Base-by-base conservation (phyloP, 2,113 vertebrate species). In the Sterrhoptilus dennistouni region DNA sequence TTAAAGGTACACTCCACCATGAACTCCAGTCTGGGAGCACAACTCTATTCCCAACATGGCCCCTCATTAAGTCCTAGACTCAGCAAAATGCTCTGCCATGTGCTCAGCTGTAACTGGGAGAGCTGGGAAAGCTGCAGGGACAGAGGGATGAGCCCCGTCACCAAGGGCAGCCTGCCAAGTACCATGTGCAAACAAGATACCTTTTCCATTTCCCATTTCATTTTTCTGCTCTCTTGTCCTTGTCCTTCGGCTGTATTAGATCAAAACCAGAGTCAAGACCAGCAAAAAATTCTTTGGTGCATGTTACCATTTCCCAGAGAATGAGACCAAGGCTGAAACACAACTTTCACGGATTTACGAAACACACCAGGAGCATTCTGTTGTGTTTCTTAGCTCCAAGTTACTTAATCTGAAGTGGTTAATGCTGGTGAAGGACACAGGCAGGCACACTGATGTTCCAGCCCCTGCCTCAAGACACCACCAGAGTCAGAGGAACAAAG, bases 191-290 rank as follows among this genome's bases (percentile, higher is more conserved):
- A 9, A 49, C 45, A 36, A 13, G 0, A 38, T 36, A 15, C 44
- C 50, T 45, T 42, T 8, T 25, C 64, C 42, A 19, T 0, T n/a
- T 20, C 5, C 64, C 92, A 83, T 82, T 94, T 89, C 72, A 91
- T 96, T 96, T 87, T 78, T 86, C 92, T 91, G 90, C 88, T 95
- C 95, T 69, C 72, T 40, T 89, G 69, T 27, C 83, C 83, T 83
- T 60, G 78, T 81, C 81, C 95, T 56, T 36, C 86, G 89, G 92
- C 96, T 84, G 45, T 3, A 53, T 42, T 54, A 44, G 74, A 85
- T 94, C 96, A 92, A 93, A 95, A 91, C 76, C 74, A 71, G 78
- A 72, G 90, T 84, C 83, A 13, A 40, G 63, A 63, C n/a, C 1
- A 56, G 40, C 12, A 40, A 28, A 56, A 52, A 71, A 21, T 14